Percentiles rank a stretch among this genome's conserved stretches.
These are phyloP conservation scores for Conops quadrifasciatus DNA, from an alignment of 2,888 invertebrate genomes.

Conservation along the genomic window DNA sequence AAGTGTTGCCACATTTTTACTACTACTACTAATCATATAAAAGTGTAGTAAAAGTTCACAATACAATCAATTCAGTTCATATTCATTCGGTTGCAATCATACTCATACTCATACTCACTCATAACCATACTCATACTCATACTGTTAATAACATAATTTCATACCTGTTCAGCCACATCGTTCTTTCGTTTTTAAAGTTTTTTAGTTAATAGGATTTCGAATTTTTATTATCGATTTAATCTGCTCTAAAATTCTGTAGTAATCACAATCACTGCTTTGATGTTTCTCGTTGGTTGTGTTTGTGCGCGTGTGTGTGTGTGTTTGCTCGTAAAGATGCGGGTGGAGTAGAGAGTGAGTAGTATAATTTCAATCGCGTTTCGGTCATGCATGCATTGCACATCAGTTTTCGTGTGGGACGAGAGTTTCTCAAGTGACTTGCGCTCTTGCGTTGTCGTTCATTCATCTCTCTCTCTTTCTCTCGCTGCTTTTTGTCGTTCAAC, in stretches of 20 bases:
- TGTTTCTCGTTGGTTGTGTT: too few species aligned
- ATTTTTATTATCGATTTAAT: too few species aligned
- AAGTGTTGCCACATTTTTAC: slow-evolving; percentile 22
- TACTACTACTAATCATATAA: neutral
- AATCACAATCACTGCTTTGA: too few species aligned
- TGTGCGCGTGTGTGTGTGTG: too few species aligned
- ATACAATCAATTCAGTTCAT: neutral
- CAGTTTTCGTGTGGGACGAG: neutral
- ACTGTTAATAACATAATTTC: neutral
- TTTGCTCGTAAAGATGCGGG: too few species aligned
- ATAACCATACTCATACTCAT: neutral
- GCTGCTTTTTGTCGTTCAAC: neutral
- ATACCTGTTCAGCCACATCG: neutral
- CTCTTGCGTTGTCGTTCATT: neutral
- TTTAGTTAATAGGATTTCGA: too few species aligned
- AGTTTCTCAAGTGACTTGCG: neutral
- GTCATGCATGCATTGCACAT: too few species aligned
- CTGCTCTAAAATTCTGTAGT: too few species aligned
- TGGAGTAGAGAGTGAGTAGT: too few species aligned
- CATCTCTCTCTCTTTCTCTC: neutral
- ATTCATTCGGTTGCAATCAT: too few species aligned
- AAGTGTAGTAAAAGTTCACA: neutral
- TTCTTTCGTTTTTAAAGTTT: too few species aligned
- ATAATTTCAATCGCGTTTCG: too few species aligned
- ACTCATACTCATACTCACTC: neutral